These are phyloP conservation scores for Oplegnathus fasciatus DNA, from an alignment of 2,113 vertebrate genomes.

Conservation along the genomic window DNA sequence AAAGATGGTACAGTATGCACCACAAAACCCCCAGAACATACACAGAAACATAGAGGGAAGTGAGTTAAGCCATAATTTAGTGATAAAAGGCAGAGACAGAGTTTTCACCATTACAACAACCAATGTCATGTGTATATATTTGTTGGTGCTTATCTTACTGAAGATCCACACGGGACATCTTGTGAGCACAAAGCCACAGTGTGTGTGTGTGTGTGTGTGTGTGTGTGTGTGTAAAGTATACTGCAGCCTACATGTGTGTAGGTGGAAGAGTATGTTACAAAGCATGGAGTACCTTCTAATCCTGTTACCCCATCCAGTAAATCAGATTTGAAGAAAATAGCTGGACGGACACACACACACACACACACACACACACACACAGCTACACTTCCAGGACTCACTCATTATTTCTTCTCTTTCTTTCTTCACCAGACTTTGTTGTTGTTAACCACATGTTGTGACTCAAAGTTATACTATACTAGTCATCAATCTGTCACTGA, in stretches of 20 bases:
- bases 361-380: slow-evolving; percentile 13
- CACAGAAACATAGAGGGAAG: not conserved
- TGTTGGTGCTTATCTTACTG: not conserved
- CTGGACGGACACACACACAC: slow-evolving; percentile 34
- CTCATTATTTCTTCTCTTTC: not conserved
- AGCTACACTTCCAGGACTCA: not conserved
- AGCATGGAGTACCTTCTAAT: slow-evolving; percentile 40
- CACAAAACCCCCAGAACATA: not conserved
- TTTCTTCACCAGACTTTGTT: slow-evolving; percentile 11
- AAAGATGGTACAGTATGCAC: not conserved
- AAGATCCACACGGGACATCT: not conserved
- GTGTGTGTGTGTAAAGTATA: not conserved
- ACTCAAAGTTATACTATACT: slow-evolving; percentile 30
- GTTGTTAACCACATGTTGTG: slow-evolving; percentile 41
- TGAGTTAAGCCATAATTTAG: not conserved
- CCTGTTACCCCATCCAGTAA: slow-evolving; percentile 49
- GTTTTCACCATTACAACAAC: not conserved
- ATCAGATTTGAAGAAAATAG: slow-evolving; percentile 66
- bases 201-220: slow-evolving; percentile 10
- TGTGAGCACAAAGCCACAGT: slow-evolving; percentile 24
- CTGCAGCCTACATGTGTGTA: not conserved
- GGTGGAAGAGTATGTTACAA: slow-evolving; percentile 19
- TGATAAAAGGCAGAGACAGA: not conserved
- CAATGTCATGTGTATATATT: not conserved
- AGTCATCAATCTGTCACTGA: slow-evolving; percentile 37